Base-by-base conservation (phyloP, 2,797 vertebrate species). In the Bovichtus variegatus region DNA sequence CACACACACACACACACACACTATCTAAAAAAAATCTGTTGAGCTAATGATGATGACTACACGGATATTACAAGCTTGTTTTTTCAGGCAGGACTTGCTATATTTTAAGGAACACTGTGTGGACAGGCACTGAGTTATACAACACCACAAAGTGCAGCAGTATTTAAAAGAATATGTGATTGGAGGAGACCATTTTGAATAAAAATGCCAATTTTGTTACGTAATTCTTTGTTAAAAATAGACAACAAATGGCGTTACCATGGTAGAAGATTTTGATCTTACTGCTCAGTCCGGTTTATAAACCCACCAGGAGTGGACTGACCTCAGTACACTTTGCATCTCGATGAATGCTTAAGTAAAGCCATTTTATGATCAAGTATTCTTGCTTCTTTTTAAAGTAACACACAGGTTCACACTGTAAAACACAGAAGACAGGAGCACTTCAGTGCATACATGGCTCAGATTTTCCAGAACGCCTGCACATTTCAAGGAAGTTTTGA, bases 171-270 rank as follows among this genome's bases (percentile, higher is more conserved):
- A 69, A 75, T 50, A 43, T 71, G 34, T 70, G 66, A 83, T 78
- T 41, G 25, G 27, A 53, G 62, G 65, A 78, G 43, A 76, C 38
- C 71, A 11, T 79, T 81, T 72, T 67, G 43, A 75, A 78, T 41
- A 9, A 46, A 76, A 82, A 80, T 68, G 50, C 43, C 77, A 71
- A 60, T 78, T 85, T 71, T 34, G n/a, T 85, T 85, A 78, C 34
- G 23, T 89, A 83, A 82, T 57, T 73, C 54, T 72, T 69, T 79
- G 50, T 57, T 85, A 76, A 76, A 90, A 84, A 88, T 82, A 84
- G 80, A 81, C 2, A 41, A 80, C 71, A 86, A 74, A 76, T 18
- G 27, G 69, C 1, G 60, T 69, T 84, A 29, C 70, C 77, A 85
- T 38, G 57, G 64, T 18, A 53, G 64, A 64, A 29, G 16, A 71